Conservation (phyloP, 2,888 invertebrate genomes). For the Anarsia innoxiella region DNA sequence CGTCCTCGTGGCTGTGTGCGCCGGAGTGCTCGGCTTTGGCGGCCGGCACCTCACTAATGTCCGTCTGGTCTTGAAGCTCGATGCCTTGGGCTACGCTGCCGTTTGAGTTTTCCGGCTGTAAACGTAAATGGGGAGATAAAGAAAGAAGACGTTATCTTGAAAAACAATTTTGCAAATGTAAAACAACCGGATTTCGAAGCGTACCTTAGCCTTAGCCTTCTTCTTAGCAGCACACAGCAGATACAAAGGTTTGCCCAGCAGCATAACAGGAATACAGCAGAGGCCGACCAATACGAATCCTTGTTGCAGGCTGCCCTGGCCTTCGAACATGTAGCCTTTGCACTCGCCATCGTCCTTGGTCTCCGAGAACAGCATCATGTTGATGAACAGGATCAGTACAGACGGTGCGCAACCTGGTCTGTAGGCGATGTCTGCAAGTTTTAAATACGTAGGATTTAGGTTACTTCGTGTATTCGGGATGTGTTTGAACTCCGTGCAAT, state of each 20-base stretch:
- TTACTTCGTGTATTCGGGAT: no score
- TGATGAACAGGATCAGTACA: conserved; percentile 97
- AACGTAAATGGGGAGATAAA: no score
- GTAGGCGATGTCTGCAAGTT: conserved; percentile 48
- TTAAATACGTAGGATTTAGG: no score
- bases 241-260: conserved; percentile 92
- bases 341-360: conserved; percentile 60
- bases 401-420: conserved; percentile 89
- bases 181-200: no score
- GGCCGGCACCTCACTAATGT: conserved; percentile 34
- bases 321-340: conserved; percentile 79
- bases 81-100: conserved; percentile 81
- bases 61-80: conserved; percentile 72
- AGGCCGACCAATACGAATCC: conserved; percentile 86
- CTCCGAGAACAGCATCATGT: conserved; percentile 95
- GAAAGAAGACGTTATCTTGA: no score
- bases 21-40: conserved; percentile 23
- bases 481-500: no score
- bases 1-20: conserved; percentile 63
- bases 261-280: conserved; percentile 94
- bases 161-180: no score
- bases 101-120: conserved; percentile 64
- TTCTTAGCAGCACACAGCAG: conserved; percentile 70
- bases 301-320: conserved; percentile 82
- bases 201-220: conserved; percentile 44